These are phyloP conservation scores for Athetis lepigone DNA, from an alignment of 2,888 invertebrate genomes.

Conservation along the genomic window DNA sequence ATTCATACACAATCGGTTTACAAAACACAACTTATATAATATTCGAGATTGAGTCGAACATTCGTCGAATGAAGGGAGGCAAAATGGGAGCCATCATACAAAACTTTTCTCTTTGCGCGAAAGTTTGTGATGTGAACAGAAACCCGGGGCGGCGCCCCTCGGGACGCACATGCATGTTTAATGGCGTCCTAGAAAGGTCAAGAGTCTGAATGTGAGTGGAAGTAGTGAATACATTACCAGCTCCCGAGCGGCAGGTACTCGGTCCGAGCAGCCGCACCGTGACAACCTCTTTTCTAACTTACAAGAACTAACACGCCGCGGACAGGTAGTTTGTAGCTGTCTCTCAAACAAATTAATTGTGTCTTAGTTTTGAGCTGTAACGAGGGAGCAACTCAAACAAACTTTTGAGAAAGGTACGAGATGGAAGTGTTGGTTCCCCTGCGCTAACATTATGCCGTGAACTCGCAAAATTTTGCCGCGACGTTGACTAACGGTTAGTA, in stretches of 20 bases:
- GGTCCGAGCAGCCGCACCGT: slow-evolving; percentile 71
- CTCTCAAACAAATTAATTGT: slow-evolving; percentile 89
- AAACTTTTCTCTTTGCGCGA: slow-evolving; percentile 87
- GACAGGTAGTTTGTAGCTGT: slow-evolving; percentile 89
- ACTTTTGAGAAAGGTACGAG: slow-evolving; percentile 83
- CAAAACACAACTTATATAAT: slow-evolving; percentile 69
- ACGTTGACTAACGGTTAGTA: slow-evolving; percentile 72
- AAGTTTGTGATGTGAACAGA: slow-evolving; percentile 86
- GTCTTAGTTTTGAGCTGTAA: slow-evolving; percentile 86
- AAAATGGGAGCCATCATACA: slow-evolving; percentile 81
- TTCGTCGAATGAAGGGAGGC: slow-evolving; percentile 77
- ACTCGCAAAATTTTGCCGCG: slow-evolving; percentile 75
- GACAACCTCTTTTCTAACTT: slow-evolving; percentile 85
- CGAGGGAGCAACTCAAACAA: slow-evolving; percentile 82
- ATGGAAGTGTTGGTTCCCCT: slow-evolving; percentile 72
- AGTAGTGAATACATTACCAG: slow-evolving; percentile 87
- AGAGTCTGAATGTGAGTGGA: slow-evolving; percentile 83
- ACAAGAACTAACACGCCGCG: slow-evolving; percentile 78
- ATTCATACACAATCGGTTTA: slow-evolving; percentile 64
- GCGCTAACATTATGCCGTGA: slow-evolving; percentile 74
- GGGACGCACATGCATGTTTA: slow-evolving; percentile 88
- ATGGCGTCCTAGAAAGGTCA: slow-evolving; percentile 89
- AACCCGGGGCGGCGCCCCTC: slow-evolving; percentile 79
- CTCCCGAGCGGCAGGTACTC: slow-evolving; percentile 78
- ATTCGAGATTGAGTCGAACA: slow-evolving; percentile 71